Percentiles rank a stretch among this genome's conserved stretches.
Conservation (phyloP, 2,888 invertebrate genomes). For the Orthosia incerta region DNA sequence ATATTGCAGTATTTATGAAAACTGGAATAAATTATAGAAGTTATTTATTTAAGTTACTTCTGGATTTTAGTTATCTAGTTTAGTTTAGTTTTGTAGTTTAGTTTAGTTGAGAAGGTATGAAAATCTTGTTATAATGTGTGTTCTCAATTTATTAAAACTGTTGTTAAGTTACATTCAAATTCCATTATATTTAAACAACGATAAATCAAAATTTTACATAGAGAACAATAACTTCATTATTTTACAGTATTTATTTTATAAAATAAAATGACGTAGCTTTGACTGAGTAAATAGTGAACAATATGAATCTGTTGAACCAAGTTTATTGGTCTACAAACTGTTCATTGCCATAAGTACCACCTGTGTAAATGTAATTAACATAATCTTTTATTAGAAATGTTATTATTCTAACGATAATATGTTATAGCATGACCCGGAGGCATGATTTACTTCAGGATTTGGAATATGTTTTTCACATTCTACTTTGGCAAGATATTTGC, state of each 20-base stretch:
- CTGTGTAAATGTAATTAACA: slow-evolving; percentile 16
- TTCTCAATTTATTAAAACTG: too few relatives aligned
- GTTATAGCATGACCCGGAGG: not conserved
- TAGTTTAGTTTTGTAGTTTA: too few relatives aligned
- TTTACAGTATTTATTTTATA: not conserved
- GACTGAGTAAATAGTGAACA: not conserved
- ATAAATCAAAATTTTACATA: not conserved
- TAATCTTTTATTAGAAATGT: not conserved
- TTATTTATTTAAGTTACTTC: too few relatives aligned
- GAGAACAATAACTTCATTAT: not conserved
- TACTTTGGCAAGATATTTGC: too few relatives aligned
- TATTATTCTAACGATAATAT: not conserved
- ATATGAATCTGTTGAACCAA: not conserved
- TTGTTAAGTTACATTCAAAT: too few relatives aligned
- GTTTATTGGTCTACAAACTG: slow-evolving; percentile 7
- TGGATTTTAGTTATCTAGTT: too few relatives aligned
- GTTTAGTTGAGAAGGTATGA: too few relatives aligned
- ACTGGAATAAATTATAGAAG: too few relatives aligned
- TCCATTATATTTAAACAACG: not conserved
- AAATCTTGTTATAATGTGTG: too few relatives aligned
- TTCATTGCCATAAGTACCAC: slow-evolving; percentile 17
- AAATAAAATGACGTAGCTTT: not conserved
- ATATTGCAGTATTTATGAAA: too few relatives aligned
- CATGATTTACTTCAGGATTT: not conserved
- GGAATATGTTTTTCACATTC: not conserved